Evolutionary conservation across 2,113 vertebrate species (phyloP).

Genomic region (Phodopus roborovskii): DNA sequence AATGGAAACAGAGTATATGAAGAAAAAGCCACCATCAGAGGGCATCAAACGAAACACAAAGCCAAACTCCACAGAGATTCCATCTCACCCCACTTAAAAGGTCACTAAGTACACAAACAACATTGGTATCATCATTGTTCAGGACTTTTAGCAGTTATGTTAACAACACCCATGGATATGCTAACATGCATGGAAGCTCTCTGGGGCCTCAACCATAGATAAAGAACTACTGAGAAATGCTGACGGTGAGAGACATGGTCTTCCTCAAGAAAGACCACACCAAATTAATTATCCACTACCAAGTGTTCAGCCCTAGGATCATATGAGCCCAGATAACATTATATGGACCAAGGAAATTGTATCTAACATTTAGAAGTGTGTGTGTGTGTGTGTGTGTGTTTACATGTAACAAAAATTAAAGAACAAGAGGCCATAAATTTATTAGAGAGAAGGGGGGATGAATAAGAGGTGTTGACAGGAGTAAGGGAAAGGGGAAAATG

Average conservation of each 20-base stretch:
- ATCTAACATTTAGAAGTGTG: background rate
- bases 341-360: background rate
- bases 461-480: background rate
- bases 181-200: background rate
- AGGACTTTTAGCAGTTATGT: background rate
- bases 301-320: background rate
- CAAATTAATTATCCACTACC: background rate
- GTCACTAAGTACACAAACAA: background rate
- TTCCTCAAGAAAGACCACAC: background rate
- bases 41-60: background rate
- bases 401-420: background rate
- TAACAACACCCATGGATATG: background rate
- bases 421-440: background rate
- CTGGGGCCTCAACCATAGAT: background rate
- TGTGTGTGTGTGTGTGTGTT: fast-evolving
- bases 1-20: background rate
- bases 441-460: background rate
- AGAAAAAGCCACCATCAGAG: background rate
- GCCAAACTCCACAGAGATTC: background rate
- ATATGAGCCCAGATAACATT: no score
- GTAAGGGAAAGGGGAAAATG: no score
- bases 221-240: background rate
- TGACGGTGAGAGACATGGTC: background rate
- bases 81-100: background rate
- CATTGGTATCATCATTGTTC: background rate